Evolutionary conservation across 2,113 vertebrate species (phyloP).

Genomic region (Phrynosoma platyrhinos): DNA sequence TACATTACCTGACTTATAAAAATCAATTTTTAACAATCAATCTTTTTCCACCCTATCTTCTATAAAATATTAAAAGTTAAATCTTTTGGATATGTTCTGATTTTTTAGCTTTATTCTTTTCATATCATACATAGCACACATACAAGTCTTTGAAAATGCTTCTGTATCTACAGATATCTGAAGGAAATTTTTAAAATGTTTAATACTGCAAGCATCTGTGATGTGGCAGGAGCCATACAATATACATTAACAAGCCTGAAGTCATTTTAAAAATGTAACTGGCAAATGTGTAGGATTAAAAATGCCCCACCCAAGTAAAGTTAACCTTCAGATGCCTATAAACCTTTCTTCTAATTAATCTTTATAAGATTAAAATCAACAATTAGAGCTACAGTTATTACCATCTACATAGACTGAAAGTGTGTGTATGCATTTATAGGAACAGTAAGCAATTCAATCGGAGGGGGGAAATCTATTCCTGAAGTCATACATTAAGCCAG

Average conservation of each 20-base stretch:
- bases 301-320: not conserved
- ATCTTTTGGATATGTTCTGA: not conserved
- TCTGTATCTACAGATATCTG: not conserved
- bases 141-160: not conserved
- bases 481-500: too few relatives aligned
- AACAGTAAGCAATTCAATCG: not conserved
- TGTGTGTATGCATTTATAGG: not conserved
- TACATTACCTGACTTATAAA: too few relatives aligned
- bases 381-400: not conserved
- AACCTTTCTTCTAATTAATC: not conserved
- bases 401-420: not conserved
- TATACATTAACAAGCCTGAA: not conserved
- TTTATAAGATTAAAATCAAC: constrained; percentile 8
- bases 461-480: too few relatives aligned
- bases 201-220: not conserved
- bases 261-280: not conserved
- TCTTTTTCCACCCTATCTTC: not conserved
- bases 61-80: too few relatives aligned
- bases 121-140: not conserved
- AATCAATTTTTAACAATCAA: not conserved
- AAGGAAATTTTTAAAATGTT: not conserved
- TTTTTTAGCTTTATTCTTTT: not conserved
- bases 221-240: not conserved
- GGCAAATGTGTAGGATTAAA: not conserved
- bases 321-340: not conserved